A percentile compares a stretch with the other conserved stretches of the same genome.
These are phyloP conservation scores for Autographa gamma DNA, from an alignment of 2,888 invertebrate species.

Conservation along the genomic window DNA sequence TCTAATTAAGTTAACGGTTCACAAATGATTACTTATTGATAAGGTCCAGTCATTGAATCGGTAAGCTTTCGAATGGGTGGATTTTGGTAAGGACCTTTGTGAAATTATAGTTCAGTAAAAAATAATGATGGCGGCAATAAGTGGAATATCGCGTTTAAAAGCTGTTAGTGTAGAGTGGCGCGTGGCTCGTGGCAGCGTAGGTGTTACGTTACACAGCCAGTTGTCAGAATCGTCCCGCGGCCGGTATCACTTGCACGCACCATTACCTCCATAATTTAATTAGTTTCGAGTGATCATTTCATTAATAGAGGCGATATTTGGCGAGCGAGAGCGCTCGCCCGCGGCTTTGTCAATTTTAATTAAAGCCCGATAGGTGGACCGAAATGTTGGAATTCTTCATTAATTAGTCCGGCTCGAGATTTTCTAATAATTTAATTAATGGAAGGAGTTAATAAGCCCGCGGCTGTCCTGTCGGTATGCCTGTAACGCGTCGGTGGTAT, in stretches of 20 bases:
- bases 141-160: slow-evolving; percentile 35
- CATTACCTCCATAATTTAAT: slow-evolving; percentile 88
- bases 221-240: slow-evolving; percentile 58
- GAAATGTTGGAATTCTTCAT: slow-evolving; percentile 88
- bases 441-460: slow-evolving; percentile 84
- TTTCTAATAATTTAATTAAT: slow-evolving; percentile 89
- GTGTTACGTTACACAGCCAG: slow-evolving; percentile 56
- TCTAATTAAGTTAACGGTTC: slow-evolving; percentile 45
- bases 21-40: slow-evolving; percentile 47
- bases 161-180: slow-evolving; percentile 36
- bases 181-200: slow-evolving; percentile 24
- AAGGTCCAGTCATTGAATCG: slow-evolving; percentile 30
- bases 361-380: slow-evolving; percentile 87
- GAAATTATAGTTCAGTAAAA: slow-evolving; percentile 41
- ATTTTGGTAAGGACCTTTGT: slow-evolving; percentile 28
- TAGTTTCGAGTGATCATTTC: slow-evolving; percentile 88
- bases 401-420: slow-evolving; percentile 87
- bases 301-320: slow-evolving; percentile 88
- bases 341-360: slow-evolving; percentile 89
- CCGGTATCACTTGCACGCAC: slow-evolving; percentile 85
- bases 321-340: slow-evolving; percentile 79
- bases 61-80: slow-evolving; percentile 47
- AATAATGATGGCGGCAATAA: slow-evolving; percentile 30
- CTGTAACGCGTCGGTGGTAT: slow-evolving; percentile 73
- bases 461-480: slow-evolving; percentile 78